Percentiles rank a stretch among this genome's conserved stretches.
Conservation (phyloP, 2,797 vertebrate genomes). For the Ptychobarbus kaznakovi region DNA sequence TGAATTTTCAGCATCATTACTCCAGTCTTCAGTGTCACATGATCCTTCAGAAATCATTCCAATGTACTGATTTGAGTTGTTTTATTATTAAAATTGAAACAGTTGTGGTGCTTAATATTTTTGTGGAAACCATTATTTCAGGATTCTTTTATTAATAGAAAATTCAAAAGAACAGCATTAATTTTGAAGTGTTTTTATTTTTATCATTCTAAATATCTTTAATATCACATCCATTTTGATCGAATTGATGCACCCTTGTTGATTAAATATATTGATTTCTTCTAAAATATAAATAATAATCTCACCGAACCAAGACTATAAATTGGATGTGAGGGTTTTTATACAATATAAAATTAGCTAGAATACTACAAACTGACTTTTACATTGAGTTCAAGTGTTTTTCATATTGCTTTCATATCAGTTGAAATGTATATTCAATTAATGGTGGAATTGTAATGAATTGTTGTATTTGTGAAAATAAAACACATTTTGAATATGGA, state of each 20-base stretch:
- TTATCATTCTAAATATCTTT: neutral
- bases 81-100: neutral
- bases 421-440: neutral
- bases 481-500: neutral
- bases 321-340: neutral
- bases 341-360: neutral
- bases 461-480: constrained; percentile 68
- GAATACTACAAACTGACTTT: neutral
- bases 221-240: neutral
- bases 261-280: neutral
- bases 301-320: neutral
- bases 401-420: neutral
- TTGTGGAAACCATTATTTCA: neutral
- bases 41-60: neutral
- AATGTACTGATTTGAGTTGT: neutral
- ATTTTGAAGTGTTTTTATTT: neutral
- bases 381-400: neutral
- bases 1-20: neutral
- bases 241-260: neutral
- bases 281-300: neutral
- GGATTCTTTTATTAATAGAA: neutral
- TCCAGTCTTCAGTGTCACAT: neutral
- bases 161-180: neutral
- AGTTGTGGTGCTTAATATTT: neutral
- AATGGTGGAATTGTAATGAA: constrained; percentile 11